Evolutionary conservation across 2,888 invertebrate species (phyloP).

Genomic region (Smittia aterrima): DNA sequence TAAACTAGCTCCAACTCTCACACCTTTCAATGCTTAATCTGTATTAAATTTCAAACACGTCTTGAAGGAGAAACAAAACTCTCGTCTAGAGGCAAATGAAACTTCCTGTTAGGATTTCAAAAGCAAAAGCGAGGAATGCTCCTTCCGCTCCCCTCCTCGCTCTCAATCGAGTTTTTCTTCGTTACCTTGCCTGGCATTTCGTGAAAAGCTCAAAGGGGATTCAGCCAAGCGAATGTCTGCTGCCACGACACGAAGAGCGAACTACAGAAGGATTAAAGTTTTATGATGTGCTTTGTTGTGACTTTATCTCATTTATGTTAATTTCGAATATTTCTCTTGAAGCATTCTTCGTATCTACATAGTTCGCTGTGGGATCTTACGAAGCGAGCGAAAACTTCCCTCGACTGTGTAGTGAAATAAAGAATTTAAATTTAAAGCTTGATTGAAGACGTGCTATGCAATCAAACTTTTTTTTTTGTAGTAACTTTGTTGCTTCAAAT

Average conservation of each 20-base stretch:
- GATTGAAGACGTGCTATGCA: no score
- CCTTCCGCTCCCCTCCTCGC: background rate
- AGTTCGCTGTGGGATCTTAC: no score
- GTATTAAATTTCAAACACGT: constrained; percentile 33
- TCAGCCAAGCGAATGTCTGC: background rate
- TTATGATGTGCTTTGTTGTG: constrained; percentile 15
- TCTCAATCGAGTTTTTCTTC: constrained; percentile 17
- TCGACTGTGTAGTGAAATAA: no score
- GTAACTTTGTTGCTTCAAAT: no score
- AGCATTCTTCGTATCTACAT: background rate
- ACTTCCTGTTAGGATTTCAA: background rate
- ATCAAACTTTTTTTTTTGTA: no score
- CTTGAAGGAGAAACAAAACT: background rate
- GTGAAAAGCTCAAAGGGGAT: background rate
- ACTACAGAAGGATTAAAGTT: constrained; percentile 16
- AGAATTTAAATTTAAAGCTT: no score
- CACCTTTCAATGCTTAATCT: background rate
- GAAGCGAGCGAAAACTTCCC: no score
- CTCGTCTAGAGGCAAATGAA: background rate
- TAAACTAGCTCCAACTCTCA: background rate
- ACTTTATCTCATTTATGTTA: constrained; percentile 13
- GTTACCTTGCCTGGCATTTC: constrained; percentile 3
- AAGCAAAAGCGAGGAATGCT: background rate
- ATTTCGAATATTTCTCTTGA: background rate
- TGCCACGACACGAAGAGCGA: background rate